Evolutionary conservation across 2,113 vertebrate species (phyloP), one percentile per base, ranked within the genome.

Genomic region (Melozone crissalis): DNA sequence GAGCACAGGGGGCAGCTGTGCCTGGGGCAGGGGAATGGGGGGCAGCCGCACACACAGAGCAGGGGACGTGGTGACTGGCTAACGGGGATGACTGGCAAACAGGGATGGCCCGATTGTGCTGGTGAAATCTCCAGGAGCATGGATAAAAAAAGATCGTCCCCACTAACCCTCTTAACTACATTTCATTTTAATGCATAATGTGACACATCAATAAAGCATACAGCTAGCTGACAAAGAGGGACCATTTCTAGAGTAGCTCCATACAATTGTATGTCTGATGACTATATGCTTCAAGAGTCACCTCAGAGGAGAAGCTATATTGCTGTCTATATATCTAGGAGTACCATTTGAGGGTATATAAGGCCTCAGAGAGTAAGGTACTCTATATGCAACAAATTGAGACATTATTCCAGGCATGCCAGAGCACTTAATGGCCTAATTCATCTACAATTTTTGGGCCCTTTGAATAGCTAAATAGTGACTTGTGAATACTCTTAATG

Each of bases 181-280:
- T 74, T 46, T 20, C 8, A 13, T 82, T 81, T 78, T 49, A 79
- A 54, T 15, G 13, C 21, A 41, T 37, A 41, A 11, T 14, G 12
- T 43, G 41, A 51, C 9, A 23, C 2, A 9, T 17, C 47, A 43
- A 5, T 55, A 43, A 62, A 69, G 27, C 0, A 0, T 11, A 79
- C 58, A 82, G 26, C 7, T 61, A 82, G n/a, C 28, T 90, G 51
- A 63, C 21, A 67, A 80, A 86, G 17, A 2, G 4, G 10, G 43
- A 7, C 54, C 0, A 41, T 47, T 74, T 77, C 74, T 24, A 77
- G 28, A 44, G 43, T 15, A 65, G 18, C 7, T 91, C 46, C 57
- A 51, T 27, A 27, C 14, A 44, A 7, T 8, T 20, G 5, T 24
- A 13, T 30, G 15, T 75, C 46, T 51, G 41, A 28, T 62, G 54